Evolutionary conservation across 2,113 vertebrate species (phyloP).

Genomic region (Rattus rattus): DNA sequence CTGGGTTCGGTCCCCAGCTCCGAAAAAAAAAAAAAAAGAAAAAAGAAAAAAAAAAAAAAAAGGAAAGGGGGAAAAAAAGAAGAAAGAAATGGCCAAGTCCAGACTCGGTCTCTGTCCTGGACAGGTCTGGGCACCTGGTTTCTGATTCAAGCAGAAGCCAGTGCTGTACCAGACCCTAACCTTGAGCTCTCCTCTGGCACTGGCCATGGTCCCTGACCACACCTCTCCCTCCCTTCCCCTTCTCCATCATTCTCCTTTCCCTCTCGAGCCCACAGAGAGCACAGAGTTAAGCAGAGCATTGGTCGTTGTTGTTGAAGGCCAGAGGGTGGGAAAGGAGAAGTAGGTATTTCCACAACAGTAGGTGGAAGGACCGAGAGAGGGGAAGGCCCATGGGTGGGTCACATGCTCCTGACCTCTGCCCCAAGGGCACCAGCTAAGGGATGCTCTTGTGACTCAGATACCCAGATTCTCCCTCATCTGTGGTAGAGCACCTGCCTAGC

Average conservation of each 20-base stretch:
- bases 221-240: not conserved
- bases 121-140: not conserved
- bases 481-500: not conserved
- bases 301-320: not conserved
- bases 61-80: too few relatives aligned
- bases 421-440: not conserved
- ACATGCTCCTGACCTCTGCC: not conserved
- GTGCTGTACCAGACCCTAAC: not conserved
- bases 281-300: not conserved
- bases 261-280: not conserved
- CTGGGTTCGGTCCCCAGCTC: too few relatives aligned
- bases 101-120: not conserved
- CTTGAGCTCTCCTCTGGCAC: not conserved
- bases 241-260: not conserved
- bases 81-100: not conserved
- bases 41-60: too few relatives aligned
- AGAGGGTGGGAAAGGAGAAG: slow-evolving; percentile 48
- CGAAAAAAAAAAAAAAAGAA: too few relatives aligned
- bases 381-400: not conserved
- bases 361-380: not conserved
- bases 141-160: not conserved
- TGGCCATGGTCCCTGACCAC: not conserved
- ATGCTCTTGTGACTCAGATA: not conserved
- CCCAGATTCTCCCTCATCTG: not conserved
- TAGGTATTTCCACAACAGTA: not conserved